Evolutionary conservation across 2,113 vertebrate species (phyloP).

Genomic region (Chelonoidis abingdonii): DNA sequence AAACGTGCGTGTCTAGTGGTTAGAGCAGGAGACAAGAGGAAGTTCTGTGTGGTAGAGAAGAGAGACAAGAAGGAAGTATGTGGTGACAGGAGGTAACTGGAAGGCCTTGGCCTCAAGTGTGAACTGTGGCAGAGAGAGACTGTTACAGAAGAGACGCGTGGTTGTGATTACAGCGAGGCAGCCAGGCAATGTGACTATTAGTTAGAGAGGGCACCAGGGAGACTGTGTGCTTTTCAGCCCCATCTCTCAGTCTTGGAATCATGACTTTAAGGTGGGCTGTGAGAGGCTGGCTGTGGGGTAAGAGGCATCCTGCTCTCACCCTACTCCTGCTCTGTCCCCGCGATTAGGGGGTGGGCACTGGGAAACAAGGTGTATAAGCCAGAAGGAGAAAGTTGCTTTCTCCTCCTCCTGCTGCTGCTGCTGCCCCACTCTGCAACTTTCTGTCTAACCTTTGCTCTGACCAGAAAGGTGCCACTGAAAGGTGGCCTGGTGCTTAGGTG

Average conservation of each 20-base stretch:
- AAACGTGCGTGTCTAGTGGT: background rate
- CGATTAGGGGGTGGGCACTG: background rate
- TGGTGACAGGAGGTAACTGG: background rate
- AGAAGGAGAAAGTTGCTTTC: background rate
- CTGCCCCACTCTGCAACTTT: background rate
- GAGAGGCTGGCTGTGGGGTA: background rate
- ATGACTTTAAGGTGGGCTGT: background rate
- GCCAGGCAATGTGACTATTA: background rate
- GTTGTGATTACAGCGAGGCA: background rate
- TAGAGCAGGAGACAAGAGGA: background rate
- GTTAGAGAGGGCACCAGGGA: background rate
- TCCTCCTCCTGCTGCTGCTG: background rate
- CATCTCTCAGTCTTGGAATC: background rate
- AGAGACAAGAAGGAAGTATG: background rate
- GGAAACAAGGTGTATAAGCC: background rate
- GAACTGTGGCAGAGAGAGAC: background rate
- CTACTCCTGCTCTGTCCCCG: too few relatives aligned
- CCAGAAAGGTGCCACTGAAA: background rate
- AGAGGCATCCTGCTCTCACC: background rate
- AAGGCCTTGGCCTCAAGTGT: background rate
- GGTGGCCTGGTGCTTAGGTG: background rate
- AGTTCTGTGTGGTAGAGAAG: background rate
- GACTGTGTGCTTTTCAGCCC: background rate
- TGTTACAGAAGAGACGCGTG: rapidly evolving
- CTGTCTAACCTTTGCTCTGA: background rate